Conservation (phyloP, 2,113 vertebrate genomes). For the Chelonoidis abingdonii region DNA sequence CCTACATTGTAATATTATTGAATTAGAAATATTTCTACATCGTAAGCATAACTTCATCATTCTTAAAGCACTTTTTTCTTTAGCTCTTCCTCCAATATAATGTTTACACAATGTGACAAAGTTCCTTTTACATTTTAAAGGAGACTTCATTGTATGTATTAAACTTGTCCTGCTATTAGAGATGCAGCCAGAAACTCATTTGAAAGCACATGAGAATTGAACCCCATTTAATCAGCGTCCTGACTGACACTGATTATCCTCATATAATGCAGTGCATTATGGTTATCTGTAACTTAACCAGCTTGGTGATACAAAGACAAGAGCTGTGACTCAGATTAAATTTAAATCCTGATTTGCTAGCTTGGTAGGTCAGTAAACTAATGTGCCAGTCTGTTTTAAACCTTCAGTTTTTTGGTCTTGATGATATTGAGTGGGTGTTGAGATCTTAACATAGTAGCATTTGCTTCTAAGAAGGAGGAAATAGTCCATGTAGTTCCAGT, state of each 20-base stretch:
- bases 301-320: constrained; percentile 49
- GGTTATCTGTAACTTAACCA: constrained; percentile 42
- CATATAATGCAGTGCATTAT: not conserved
- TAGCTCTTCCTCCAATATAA: not conserved
- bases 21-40: not conserved
- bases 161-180: not conserved
- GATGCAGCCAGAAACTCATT: not conserved
- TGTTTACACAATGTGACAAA: not conserved
- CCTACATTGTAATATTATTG: not conserved
- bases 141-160: fast-evolving
- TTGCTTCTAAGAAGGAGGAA: constrained; percentile 65
- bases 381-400: constrained; percentile 56
- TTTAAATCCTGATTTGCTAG: constrained; percentile 67
- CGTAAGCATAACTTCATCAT: not conserved
- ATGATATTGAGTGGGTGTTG: not conserved
- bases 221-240: not conserved
- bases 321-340: constrained; percentile 72
- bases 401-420: constrained; percentile 28
- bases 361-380: constrained; percentile 55
- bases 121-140: not conserved
- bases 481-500: constrained; percentile 60
- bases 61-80: not conserved
- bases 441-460: constrained; percentile 60
- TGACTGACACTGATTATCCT: constrained; percentile 11
- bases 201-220: not conserved